Evolutionary conservation across 1,140 invertebrate species (phyloP), one percentile per base, ranked within the genome.

Genomic region (Scaptomyza graminum): DNA sequence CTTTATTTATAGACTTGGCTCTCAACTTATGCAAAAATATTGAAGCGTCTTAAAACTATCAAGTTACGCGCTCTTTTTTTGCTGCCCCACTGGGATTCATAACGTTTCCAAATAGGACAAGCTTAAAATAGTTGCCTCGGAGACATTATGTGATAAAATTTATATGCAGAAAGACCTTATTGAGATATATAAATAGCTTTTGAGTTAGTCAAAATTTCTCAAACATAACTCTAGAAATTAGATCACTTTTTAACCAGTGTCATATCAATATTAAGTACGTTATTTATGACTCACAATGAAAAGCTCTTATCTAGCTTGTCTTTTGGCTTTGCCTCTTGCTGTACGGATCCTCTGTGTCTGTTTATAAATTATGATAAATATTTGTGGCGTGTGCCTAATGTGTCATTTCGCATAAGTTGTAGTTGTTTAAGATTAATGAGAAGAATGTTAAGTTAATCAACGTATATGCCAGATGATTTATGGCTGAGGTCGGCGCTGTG

Each of bases 311-410:
- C 39, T 54, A 1, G 43, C 39, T 47, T 22, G 59, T 55, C 50
- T 28, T 64, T 56, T 49, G 39, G 49, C 51, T 15, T 15, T 44
- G 37, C 37, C 37, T 31, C 15, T 44, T 60, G 63, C 28, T 41
- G 50, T 55, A 56, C 18, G 8, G 37, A 25, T 34, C 47, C 46
- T 37, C 18, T 37, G 52, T 34, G 31, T 49, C 28, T 63, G 43
- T 18, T 50, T 76, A 69, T 69, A 69, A 81, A 85, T 75, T 78
- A 85, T 85, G 82, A 85, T 85, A 63, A 65, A 79, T 87, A 78
- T 61, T 63, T 60, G 44, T n/a, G 37, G 37, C 37, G 12, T 39
- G 12, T 44, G 74, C 69, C 57, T 76, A 70, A 81, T 82, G 76
- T 82, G 79, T 77, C 79, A 75, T 67, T 49, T 70, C 18, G n/a